Base-by-base conservation (phyloP, 1,140 invertebrate genomes). In the Drosophila cardini region DNA sequence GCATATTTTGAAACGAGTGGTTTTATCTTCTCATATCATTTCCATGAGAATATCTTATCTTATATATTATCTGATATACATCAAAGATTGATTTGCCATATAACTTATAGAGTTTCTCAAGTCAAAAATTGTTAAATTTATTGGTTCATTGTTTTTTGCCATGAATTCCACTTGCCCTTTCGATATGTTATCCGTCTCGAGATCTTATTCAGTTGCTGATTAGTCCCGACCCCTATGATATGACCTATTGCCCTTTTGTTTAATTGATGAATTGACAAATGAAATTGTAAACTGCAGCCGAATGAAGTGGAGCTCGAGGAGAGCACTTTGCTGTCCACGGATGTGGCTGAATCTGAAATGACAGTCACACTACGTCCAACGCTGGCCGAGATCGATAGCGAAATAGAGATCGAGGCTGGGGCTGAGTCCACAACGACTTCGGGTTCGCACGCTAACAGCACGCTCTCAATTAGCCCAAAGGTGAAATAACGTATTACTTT, bases 401-500 rank as follows among this genome's bases (percentile, higher is more conserved):
- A 69, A n/a, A 30, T 58, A 43, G 42, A 58, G 50, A 30, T 42
- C 90, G 67, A 83, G 40, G 77, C 86, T 15, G 68, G 71, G 5
- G 72, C 89, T 10, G 75, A 86, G 42, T 62, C 90, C 15, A 73
- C 90, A 15, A 68, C 87, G 26, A 58, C 76, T 45, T 32, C 48
- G 9, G 52, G 71, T 45, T 60, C 76, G 40, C 75, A 65, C 55
- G 72, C 58, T 50, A 76, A 76, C 60, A 78, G 52, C 63, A 76
- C 78, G 62, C 71, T 62, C 45, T 68, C 70, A 30, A 65, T 72
- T 72, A 69, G 71, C 50, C 62, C 48, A 53, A 73, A 73, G 71
- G 71, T 73, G 71, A 73, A 73, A 55, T 40, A 53, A 52, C 5
- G n/a, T 32, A 53, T 11, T 48, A 67, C 43, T 55, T 36, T 61